Percentiles rank a stretch among this genome's conserved stretches.
Conservation (phyloP, 2,797 vertebrate species). For the Synanceia verrucosa region DNA sequence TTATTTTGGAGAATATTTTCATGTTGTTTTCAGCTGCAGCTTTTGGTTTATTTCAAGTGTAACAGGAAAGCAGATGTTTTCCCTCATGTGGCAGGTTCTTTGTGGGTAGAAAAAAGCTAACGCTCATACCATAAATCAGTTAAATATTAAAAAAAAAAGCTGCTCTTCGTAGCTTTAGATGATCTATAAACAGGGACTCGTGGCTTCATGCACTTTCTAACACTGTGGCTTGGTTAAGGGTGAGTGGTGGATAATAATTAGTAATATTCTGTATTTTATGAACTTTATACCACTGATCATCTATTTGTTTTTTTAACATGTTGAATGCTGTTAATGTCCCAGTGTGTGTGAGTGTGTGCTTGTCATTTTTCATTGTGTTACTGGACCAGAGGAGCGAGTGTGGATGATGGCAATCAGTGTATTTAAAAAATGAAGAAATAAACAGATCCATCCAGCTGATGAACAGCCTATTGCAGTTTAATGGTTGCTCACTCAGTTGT, state of each 20-base stretch:
- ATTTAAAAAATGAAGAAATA: slow-evolving; percentile 64
- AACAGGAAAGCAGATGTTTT: neutral
- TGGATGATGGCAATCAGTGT: slow-evolving; percentile 53
- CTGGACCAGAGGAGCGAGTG: slow-evolving; percentile 11
- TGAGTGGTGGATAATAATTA: slow-evolving; percentile 5
- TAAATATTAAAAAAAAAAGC: neutral
- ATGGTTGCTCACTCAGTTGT: too few relatives aligned
- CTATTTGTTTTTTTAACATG: slow-evolving; percentile 23
- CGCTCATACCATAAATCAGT: neutral
- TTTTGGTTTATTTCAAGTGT: neutral
- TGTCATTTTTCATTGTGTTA: slow-evolving; percentile 31
- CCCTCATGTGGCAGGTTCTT: neutral
- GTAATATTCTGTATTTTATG: slow-evolving; percentile 7
- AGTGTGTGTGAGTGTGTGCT: slow-evolving; percentile 33
- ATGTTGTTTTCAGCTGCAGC: neutral
- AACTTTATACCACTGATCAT: slow-evolving; percentile 26
- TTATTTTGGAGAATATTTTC: neutral
- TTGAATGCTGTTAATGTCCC: slow-evolving; percentile 21
- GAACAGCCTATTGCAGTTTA: too few relatives aligned
- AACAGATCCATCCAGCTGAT: slow-evolving; percentile 17
- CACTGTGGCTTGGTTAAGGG: slow-evolving; percentile 43
- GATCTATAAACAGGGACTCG: slow-evolving; percentile 2
- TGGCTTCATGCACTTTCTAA: slow-evolving; percentile 50
- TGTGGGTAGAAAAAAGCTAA: neutral
- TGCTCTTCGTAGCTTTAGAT: neutral